These are phyloP conservation scores for Mormyrus hasselquistii DNA, from an alignment of 2,797 vertebrate species.

Conservation along the genomic window DNA sequence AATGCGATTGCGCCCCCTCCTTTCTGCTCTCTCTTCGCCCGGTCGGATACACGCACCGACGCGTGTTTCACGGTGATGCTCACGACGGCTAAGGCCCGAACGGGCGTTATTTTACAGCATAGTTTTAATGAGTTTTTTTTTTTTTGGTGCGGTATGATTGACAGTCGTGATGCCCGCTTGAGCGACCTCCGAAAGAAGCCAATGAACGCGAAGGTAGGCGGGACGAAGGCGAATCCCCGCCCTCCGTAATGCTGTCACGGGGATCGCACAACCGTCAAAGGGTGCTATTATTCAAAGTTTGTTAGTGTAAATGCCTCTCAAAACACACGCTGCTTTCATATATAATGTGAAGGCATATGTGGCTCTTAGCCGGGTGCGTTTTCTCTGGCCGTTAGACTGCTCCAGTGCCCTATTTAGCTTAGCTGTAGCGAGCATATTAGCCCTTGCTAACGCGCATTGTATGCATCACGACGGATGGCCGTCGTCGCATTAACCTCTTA, in stretches of 20 bases:
- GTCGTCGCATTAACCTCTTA: not conserved
- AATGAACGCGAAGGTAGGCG: slow-evolving; percentile 42
- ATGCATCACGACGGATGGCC: not conserved
- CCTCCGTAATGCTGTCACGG: slow-evolving; percentile 15
- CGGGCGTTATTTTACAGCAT: slow-evolving; percentile 18
- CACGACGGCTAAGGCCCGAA: not conserved
- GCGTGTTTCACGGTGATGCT: not conserved
- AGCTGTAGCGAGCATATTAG: not conserved
- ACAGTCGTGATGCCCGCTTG: slow-evolving; percentile 55
- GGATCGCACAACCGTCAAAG: not conserved
- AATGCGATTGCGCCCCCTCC: slow-evolving; percentile 33
- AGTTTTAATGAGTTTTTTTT: slow-evolving; percentile 41
- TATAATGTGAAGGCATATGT: not conserved
- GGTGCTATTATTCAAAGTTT: slow-evolving; percentile 2
- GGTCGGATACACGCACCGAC: not conserved
- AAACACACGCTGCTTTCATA: not conserved
- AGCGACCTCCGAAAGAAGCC: slow-evolving; percentile 36
- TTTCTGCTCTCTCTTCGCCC: slow-evolving; percentile 35
- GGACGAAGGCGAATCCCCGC: slow-evolving; percentile 33
- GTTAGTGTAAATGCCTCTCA: not conserved
- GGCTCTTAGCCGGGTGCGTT: not conserved
- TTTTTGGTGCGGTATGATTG: slow-evolving; percentile 54
- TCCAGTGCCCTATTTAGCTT: not conserved
- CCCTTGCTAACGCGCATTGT: not conserved
- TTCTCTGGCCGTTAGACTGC: not conserved